Conservation (phyloP, 2,113 vertebrate species). For the Vicugna pacos region DNA sequence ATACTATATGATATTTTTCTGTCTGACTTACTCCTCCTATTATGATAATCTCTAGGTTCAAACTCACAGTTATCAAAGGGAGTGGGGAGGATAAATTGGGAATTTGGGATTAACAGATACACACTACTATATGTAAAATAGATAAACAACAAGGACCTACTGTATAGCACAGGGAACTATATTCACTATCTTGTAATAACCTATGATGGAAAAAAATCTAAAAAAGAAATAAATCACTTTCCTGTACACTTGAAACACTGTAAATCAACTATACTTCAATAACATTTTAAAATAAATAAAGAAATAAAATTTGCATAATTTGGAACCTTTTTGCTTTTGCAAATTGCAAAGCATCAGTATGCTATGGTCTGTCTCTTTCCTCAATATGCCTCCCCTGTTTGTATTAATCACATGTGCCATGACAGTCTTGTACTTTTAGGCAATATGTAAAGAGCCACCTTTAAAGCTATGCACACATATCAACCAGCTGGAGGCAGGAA, state of each 20-base stretch:
- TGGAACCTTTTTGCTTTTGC: neutral
- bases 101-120: neutral
- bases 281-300: neutral
- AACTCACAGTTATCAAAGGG: neutral
- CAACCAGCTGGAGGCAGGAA: neutral
- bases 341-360: neutral
- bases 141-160: neutral
- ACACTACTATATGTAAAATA: neutral
- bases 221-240: neutral
- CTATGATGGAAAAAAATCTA: neutral
- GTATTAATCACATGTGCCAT: neutral
- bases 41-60: neutral
- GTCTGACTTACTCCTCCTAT: no score
- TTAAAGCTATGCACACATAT: constrained; percentile 57
- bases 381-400: neutral
- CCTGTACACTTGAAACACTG: neutral
- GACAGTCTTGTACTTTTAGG: constrained; percentile 57
- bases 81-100: neutral
- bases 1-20: no score
- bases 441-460: constrained; percentile 54
- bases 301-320: neutral
- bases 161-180: neutral
- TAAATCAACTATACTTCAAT: neutral
- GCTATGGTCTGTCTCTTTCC: neutral
- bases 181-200: neutral